Evolutionary conservation across 2,888 invertebrate species (phyloP).

Genomic region (Andrena chrysosceles): DNA sequence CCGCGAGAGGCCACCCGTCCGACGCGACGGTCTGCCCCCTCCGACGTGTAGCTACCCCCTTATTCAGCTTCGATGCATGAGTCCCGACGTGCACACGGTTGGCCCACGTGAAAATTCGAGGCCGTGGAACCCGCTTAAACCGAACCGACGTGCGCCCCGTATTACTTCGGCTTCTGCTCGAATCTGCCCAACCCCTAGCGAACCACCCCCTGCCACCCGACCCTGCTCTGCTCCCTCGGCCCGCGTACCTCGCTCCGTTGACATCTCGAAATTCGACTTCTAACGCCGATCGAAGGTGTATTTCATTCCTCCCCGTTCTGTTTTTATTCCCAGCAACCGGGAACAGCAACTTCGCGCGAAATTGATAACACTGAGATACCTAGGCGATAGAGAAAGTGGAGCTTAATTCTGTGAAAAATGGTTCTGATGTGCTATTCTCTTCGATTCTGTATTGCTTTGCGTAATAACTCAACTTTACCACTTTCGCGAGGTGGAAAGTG

Average conservation of each 20-base stretch:
- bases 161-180: conserved; percentile 15
- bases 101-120: conserved; percentile 55
- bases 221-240: background rate
- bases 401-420: background rate
- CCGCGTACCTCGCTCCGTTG: conserved; percentile 10
- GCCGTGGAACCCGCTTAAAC: conserved; percentile 46
- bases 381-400: background rate
- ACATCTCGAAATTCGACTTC: conserved; percentile 27
- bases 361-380: background rate
- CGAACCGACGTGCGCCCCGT: conserved; percentile 45
- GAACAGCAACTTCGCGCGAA: background rate
- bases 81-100: conserved; percentile 52
- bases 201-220: background rate
- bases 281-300: conserved; percentile 7
- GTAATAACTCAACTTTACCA: background rate
- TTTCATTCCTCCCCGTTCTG: background rate
- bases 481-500: too few relatives aligned
- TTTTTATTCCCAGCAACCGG: conserved; percentile 7
- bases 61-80: conserved; percentile 62
- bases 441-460: background rate
- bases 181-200: conserved; percentile 11
- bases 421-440: background rate
- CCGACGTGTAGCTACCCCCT: conserved; percentile 7
- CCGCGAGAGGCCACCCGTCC: conserved; percentile 75
- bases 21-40: conserved; percentile 41